A percentile compares a stretch with the other conserved stretches of the same genome.
Conservation (phyloP, 2,888 invertebrate genomes). For the Theretra japonica region DNA sequence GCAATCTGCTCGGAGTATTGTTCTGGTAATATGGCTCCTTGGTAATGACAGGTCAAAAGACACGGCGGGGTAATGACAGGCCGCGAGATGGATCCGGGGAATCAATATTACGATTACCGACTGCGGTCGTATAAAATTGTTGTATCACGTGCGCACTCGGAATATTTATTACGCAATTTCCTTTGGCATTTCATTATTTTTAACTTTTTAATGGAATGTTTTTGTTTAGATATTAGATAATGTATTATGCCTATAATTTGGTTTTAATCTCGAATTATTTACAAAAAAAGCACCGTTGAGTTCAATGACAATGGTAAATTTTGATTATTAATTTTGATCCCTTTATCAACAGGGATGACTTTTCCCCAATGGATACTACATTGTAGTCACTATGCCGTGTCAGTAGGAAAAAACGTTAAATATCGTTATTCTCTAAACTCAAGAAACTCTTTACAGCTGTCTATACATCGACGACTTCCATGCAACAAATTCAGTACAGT, state of each 20-base stretch:
- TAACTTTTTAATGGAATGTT: slow-evolving; percentile 37
- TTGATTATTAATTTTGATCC: no score
- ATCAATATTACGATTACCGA: slow-evolving; percentile 64
- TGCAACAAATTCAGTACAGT: slow-evolving; percentile 24
- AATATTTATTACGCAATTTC: slow-evolving; percentile 61
- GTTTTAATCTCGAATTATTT: background rate
- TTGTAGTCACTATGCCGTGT: no score
- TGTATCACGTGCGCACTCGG: slow-evolving; percentile 60
- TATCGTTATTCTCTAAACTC: background rate
- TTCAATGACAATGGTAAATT: background rate
- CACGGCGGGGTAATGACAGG: slow-evolving; percentile 76
- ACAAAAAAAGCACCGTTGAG: background rate
- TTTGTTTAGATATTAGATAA: slow-evolving; percentile 8
- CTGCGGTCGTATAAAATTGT: slow-evolving; percentile 54
- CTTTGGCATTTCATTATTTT: slow-evolving; percentile 50
- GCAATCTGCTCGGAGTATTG: slow-evolving; percentile 49
- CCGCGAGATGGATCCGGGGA: slow-evolving; percentile 59
- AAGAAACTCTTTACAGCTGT: background rate
- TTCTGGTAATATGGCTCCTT: slow-evolving; percentile 49
- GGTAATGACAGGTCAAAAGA: slow-evolving; percentile 73
- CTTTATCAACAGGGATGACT: no score
- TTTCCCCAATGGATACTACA: no score
- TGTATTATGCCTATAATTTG: no score
- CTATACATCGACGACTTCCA: background rate
- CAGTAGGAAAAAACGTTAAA: background rate